Conservation (phyloP, 2,113 vertebrate genomes). For the Myotis lucifugus region DNA sequence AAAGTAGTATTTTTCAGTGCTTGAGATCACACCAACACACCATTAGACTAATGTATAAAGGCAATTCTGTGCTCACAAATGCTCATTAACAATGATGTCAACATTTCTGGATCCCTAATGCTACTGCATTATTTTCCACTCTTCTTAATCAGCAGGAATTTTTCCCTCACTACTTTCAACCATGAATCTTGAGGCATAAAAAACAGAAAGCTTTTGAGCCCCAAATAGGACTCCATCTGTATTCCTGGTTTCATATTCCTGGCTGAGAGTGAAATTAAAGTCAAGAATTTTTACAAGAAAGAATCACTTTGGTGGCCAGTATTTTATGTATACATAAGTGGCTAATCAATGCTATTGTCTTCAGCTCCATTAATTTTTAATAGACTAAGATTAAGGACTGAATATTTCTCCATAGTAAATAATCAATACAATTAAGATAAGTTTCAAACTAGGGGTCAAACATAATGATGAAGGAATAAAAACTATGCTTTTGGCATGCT, state of each 20-base stretch:
- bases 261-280: background rate
- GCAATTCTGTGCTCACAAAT: background rate
- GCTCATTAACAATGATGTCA: background rate
- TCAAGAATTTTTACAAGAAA: background rate
- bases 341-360: background rate
- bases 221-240: background rate
- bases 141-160: background rate
- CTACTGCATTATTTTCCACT: background rate
- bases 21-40: background rate
- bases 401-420: background rate
- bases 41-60: background rate
- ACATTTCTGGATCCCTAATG: background rate
- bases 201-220: background rate
- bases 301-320: background rate
- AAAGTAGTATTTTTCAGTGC: background rate
- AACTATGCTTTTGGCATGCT: background rate
- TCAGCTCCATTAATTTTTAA: background rate
- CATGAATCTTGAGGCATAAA: background rate
- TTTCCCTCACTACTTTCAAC: background rate
- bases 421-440: background rate
- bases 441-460: background rate
- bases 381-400: background rate
- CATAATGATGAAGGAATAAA: background rate
- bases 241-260: background rate
- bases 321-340: background rate